A percentile compares a stretch with the other conserved stretches of the same genome.
phyloP scores from a whole-genome alignment of 2,113 vertebrate genomes.

The Catagonus wagneri region DNA sequence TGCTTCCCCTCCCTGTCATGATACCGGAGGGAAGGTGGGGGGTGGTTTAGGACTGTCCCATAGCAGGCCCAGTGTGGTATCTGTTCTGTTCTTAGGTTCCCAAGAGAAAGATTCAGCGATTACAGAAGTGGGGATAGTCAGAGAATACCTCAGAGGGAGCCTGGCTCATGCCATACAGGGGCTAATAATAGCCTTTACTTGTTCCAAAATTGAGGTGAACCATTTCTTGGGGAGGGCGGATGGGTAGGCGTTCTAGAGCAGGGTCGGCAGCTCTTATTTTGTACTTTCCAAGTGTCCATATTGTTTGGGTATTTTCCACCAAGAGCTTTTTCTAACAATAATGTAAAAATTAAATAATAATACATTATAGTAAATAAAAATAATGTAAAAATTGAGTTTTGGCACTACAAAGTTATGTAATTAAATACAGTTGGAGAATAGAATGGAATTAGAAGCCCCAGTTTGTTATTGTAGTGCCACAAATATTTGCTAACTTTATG shows the following conservation, averaged over 20 bases:
- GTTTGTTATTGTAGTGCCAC: not conserved
- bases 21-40: not conserved
- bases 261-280: not conserved
- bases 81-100: not conserved
- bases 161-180: not conserved
- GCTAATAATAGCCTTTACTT: not conserved
- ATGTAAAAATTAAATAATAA: not conserved
- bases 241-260: not conserved
- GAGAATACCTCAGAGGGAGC: not conserved
- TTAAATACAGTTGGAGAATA: slow-evolving; percentile 5
- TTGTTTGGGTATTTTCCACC: not conserved
- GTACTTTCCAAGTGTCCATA: not conserved
- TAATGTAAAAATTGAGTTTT: not conserved
- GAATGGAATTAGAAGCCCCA: not conserved
- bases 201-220: not conserved
- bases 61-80: not conserved
- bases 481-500: not conserved
- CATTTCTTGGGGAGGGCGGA: not conserved
- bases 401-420: not conserved
- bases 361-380: not conserved
- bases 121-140: not conserved
- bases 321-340: not conserved
- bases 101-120: not conserved
- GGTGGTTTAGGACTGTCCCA: not conserved
- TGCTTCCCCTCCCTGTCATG: not conserved